Percentiles rank a stretch among this genome's conserved stretches.
Evolutionary conservation across 2,888 invertebrate genomes (phyloP).

Genomic region (Vanessa cardui): DNA sequence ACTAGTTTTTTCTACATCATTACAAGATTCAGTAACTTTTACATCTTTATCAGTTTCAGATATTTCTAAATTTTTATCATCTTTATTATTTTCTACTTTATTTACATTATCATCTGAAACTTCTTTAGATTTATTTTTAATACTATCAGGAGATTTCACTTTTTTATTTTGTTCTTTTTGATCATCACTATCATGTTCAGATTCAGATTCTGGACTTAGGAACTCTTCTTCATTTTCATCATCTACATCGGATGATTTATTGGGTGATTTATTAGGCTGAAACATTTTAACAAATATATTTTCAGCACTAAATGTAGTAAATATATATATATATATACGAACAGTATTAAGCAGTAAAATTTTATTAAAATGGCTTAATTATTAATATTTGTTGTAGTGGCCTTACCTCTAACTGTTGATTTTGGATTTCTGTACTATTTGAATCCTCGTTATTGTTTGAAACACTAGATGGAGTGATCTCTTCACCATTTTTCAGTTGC

Average conservation of each 20-base stretch:
- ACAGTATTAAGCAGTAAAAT: background rate
- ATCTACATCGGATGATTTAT: slow-evolving; percentile 60
- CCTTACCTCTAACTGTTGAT: slow-evolving; percentile 14
- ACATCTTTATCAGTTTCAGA: slow-evolving; percentile 34
- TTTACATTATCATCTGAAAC: slow-evolving; percentile 34
- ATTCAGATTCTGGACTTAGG: slow-evolving; percentile 75
- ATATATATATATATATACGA: background rate
- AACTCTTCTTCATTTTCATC: slow-evolving; percentile 79
- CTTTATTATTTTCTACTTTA: slow-evolving; percentile 33
- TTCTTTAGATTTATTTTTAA: slow-evolving; percentile 35
- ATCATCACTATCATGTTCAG: slow-evolving; percentile 65
- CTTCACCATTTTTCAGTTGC: slow-evolving; percentile 88
- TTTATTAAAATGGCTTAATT: background rate
- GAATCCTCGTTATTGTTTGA: slow-evolving; percentile 72
- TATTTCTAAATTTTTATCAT: slow-evolving; percentile 43
- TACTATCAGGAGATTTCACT: slow-evolving; percentile 34
- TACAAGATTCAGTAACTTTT: slow-evolving; percentile 44
- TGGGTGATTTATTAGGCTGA: slow-evolving; percentile 56
- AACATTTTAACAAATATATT: slow-evolving; percentile 34
- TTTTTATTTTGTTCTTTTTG: slow-evolving; percentile 42
- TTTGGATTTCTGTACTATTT: slow-evolving; percentile 62
- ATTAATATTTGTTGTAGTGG: background rate
- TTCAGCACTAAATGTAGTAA: background rate
- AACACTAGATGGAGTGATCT: slow-evolving; percentile 74
- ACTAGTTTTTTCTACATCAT: slow-evolving; percentile 16